Base-by-base conservation (phyloP, 2,113 vertebrate genomes). In the Aythya baeri region DNA sequence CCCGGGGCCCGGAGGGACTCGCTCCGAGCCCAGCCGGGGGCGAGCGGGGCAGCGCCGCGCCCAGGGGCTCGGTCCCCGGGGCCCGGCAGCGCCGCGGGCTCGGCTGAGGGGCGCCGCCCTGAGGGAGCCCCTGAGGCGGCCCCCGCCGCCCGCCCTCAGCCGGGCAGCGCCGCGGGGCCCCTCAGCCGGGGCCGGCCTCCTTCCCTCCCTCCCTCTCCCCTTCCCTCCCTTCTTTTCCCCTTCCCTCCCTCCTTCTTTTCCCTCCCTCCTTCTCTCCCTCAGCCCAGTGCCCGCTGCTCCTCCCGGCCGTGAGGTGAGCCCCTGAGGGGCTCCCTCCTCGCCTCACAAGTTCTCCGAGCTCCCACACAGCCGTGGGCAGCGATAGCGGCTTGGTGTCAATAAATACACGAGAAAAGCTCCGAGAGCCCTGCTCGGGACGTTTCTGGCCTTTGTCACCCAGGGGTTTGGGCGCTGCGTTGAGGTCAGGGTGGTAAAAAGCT, bases 1-100 rank as follows among this genome's bases (percentile, higher is more conserved):
- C 91, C 88, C 50, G 66, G 89, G 93, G 83, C 34, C 90, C 21
- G 86, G 36, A 74, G 85, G 73, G 43, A 86, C 58, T 34, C 58
- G 73, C 80, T 91, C 44, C 5, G 18, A 46, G 46, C 46, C 9
- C 18, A 46, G 46, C 20, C 46, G 46, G 46, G 46, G 46, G 46
- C 46, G 46, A 46, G 46, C 46, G 46, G 46, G 20, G 46, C 46
- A 46, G 46, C 46, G 46, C 46, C 46, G 46, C 46, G 18, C 46
- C 46, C 46, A 46, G 18, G 46, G 46, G 46, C 46, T 46, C 46
- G 46, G 18, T 20, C 18, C 46, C 46, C 46, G 46, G 18, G 46
- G 46, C 46, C 46, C 20, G 46, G 46, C 20, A 46, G 46, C 18
- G 46, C 46, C 20, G 46, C 20, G 46, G 46, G 46, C 46, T 20